Evolutionary conservation across 2,888 invertebrate genomes (phyloP).

Genomic region (Chromoteleia sp.): DNA sequence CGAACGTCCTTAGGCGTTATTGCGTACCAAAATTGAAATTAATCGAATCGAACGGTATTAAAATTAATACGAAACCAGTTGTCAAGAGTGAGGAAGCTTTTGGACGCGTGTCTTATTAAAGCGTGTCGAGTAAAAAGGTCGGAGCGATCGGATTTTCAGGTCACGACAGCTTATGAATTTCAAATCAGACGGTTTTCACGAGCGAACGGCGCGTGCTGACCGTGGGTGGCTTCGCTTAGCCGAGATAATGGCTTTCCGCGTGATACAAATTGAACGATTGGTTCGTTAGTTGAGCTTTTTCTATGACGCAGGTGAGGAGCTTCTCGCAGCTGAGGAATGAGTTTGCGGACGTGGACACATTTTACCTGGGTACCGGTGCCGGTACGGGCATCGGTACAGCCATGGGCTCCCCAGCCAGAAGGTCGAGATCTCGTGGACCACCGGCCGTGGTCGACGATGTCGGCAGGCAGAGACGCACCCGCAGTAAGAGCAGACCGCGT

Average conservation of each 20-base stretch:
- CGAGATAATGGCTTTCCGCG: slow-evolving; percentile 17
- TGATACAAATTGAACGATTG: slow-evolving; percentile 32
- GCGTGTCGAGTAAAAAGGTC: slow-evolving; percentile 78
- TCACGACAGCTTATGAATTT: slow-evolving; percentile 83
- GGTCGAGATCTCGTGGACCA: slow-evolving; percentile 88
- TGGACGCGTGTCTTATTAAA: slow-evolving; percentile 53
- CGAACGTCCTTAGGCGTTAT: slow-evolving; percentile 37
- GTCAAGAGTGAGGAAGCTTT: slow-evolving; percentile 24
- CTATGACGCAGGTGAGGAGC: slow-evolving; percentile 90
- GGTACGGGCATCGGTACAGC: slow-evolving; percentile 84
- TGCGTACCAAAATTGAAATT: slow-evolving; percentile 37
- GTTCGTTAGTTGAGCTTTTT: slow-evolving; percentile 3
- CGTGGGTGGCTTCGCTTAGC: slow-evolving; percentile 5
- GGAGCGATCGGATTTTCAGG: slow-evolving; percentile 80
- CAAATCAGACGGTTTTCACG: slow-evolving; percentile 81
- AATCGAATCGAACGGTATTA: slow-evolving; percentile 25
- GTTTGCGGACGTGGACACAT: slow-evolving; percentile 95
- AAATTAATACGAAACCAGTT: slow-evolving; percentile 2
- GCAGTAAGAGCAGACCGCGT: slow-evolving; percentile 94
- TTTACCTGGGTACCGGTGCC: slow-evolving; percentile 90
- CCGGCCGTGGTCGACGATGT: slow-evolving; percentile 85
- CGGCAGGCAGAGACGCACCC: slow-evolving; percentile 87
- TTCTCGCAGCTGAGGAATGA: slow-evolving; percentile 97
- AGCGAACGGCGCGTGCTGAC: slow-evolving; percentile 32
- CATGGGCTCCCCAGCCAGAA: slow-evolving; percentile 87